Conservation (phyloP, 2,797 vertebrate genomes). For the Strix occidentalis region DNA sequence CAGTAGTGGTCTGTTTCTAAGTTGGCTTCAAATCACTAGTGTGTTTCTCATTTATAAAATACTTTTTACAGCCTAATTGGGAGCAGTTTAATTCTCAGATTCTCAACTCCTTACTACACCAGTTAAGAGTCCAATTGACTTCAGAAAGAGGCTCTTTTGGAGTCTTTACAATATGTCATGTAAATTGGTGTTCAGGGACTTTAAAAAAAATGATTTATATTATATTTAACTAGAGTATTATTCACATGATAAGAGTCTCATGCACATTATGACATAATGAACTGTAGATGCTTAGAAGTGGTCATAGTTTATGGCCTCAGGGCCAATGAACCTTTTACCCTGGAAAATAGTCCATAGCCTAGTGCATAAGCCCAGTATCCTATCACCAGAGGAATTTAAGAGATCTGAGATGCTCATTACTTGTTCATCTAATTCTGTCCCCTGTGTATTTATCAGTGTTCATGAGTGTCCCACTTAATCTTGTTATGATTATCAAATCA, state of each 20-base stretch:
- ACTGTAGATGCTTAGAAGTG: neutral
- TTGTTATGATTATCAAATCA: neutral
- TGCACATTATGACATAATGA: neutral
- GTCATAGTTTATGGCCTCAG: neutral
- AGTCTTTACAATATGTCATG: slow-evolving; percentile 19
- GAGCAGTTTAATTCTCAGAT: slow-evolving; percentile 62
- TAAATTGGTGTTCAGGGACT: slow-evolving; percentile 10
- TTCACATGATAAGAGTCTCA: neutral
- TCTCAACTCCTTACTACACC: slow-evolving; percentile 31
- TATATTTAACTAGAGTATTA: slow-evolving; percentile 28
- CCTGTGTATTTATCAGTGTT: neutral
- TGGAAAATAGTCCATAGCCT: neutral
- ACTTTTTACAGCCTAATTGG: slow-evolving; percentile 63
- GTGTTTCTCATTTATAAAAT: slow-evolving; percentile 58
- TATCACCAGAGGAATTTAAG: neutral
- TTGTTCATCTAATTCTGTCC: neutral
- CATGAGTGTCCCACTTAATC: neutral
- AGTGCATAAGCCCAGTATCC: neutral
- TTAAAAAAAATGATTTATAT: neutral
- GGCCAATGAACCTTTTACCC: neutral
- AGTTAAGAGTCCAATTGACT: slow-evolving; percentile 52
- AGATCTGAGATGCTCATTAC: neutral
- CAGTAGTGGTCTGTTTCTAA: slow-evolving; percentile 51
- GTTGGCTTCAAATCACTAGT: slow-evolving; percentile 31
- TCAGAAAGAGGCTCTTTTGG: slow-evolving; percentile 25